Base-by-base conservation (phyloP, 2,113 vertebrate species). In the Leucopternis melanops region DNA sequence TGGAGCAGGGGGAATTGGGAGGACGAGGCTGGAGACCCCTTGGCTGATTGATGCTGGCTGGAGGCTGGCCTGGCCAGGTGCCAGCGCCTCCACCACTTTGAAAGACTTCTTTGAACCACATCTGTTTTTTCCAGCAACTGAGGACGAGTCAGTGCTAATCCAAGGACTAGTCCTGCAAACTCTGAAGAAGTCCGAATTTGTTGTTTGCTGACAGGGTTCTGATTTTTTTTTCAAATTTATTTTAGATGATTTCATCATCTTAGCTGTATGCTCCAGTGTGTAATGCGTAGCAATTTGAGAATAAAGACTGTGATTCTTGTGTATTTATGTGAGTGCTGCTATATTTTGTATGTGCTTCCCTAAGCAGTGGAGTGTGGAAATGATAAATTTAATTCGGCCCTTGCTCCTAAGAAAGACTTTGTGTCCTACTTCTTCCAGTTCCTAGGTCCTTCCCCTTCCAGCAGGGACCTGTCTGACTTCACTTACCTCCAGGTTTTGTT, bases 91-190 rank as follows among this genome's bases (percentile, higher is more conserved):
- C 18, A 0, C 72, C 78, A 16, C 89, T 67, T 95, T 92, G 77
- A 95, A 94, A 89, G 84, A 11, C 59, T 73, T 69, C 93, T 96
- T 92, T 95, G 93, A 97, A 94, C 94, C 65, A 92, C 93, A 95
- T 95, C 93, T 97, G 89, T 44, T 95, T 97, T 96, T 95, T 67
- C 61, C 83, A 91, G 89, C 73, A 72, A 18, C 29, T 19, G 81
- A 89, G 50, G 93, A 89, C 0, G 52, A 91, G 78, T 59, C 84
- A 20, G 69, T 38, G 52, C 77, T 95, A 63, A 95, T 75, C 61
- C 70, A 72, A 63, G 47, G 61, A 36, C 69, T 84, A 36, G 73
- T 22, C 42, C 20, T 62, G 42, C 36, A 74, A 94, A 81, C 10
- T 62, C 18, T 58, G 75, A 62, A 72, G 80, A 67, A 85, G 69